These are phyloP conservation scores for Antheraea mylitta DNA, from an alignment of 1,140 invertebrate species.

Conservation along the genomic window DNA sequence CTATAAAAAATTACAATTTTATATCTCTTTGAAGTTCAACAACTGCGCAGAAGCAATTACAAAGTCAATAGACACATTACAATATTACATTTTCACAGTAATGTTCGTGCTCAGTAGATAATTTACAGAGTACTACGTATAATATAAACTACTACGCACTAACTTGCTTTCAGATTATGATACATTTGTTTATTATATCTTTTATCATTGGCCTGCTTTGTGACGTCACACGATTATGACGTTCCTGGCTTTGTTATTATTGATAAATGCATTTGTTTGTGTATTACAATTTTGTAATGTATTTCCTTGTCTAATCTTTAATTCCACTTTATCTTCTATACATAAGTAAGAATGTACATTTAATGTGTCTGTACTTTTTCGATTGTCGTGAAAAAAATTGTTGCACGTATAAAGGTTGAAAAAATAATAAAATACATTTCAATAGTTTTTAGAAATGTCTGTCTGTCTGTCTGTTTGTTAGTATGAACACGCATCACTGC, in stretches of 20 bases:
- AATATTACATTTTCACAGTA: background rate
- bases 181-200: background rate
- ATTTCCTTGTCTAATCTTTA: no score
- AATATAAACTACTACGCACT: background rate
- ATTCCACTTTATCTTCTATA: no score
- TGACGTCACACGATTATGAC: constrained; percentile 1
- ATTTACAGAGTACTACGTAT: background rate
- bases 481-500: no score
- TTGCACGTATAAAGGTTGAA: no score
- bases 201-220: background rate
- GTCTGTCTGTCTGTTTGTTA: no score
- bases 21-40: background rate
- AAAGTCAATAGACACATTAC: background rate
- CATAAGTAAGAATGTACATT: no score
- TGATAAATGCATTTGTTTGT: background rate
- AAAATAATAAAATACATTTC: no score
- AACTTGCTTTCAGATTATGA: background rate
- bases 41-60: constrained; percentile 1
- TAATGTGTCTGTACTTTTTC: no score
- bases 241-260: background rate
- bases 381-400: no score
- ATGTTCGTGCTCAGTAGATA: background rate
- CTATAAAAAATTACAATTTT: no score
- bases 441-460: no score
- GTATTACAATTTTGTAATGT: background rate